These are phyloP conservation scores for Helostoma temminkii DNA, from an alignment of 2,797 vertebrate species.

Conservation along the genomic window DNA sequence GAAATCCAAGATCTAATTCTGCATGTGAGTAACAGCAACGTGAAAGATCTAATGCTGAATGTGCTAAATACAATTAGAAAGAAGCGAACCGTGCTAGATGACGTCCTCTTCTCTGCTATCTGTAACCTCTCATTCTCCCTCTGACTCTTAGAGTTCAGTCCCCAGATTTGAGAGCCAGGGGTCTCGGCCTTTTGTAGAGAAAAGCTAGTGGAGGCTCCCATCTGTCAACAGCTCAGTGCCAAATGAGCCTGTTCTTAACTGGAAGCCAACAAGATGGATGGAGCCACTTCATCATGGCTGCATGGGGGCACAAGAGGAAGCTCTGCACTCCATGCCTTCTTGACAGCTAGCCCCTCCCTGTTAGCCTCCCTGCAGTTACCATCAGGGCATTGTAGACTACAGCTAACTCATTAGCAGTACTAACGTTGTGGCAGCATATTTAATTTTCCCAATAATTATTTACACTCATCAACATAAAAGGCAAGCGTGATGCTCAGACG, in stretches of 20 bases:
- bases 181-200: conserved; percentile 64
- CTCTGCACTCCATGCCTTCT: conserved; percentile 54
- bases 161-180: conserved; percentile 56
- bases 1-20: neutral
- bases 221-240: conserved; percentile 73
- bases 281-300: conserved; percentile 70
- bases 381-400: conserved; percentile 46
- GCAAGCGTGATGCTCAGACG: conserved; percentile 6
- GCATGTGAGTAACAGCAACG: neutral
- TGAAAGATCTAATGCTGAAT: neutral
- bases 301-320: conserved; percentile 53
- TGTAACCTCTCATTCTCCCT: conserved; percentile 16
- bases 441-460: conserved; percentile 48
- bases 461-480: conserved; percentile 23
- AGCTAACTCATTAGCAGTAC: conserved; percentile 59
- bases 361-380: conserved; percentile 56
- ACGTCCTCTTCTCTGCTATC: conserved; percentile 47
- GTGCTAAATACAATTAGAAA: neutral
- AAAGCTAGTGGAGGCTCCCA: conserved; percentile 63
- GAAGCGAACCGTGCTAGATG: neutral
- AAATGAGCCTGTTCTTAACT: conserved; percentile 69
- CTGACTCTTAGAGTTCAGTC: conserved; percentile 51
- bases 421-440: conserved; percentile 34
- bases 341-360: conserved; percentile 61
- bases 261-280: conserved; percentile 72